Conservation (phyloP, 2,888 invertebrate genomes). For the Cordilura impudica region DNA sequence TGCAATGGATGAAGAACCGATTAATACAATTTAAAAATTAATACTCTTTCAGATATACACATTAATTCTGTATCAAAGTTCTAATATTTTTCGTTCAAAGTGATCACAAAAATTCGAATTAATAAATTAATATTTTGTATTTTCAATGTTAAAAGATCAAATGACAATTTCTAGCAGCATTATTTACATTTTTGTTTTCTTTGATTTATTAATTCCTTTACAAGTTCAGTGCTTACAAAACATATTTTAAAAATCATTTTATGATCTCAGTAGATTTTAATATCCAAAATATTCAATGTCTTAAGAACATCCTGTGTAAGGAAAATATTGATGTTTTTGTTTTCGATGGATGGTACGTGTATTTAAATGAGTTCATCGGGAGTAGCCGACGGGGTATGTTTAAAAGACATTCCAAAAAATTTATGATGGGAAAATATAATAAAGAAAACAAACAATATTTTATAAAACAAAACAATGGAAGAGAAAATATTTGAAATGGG, state of each 20-base stretch:
- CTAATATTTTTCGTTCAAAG: too few species aligned
- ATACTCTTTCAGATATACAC: too few species aligned
- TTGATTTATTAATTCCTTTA: slow-evolving; percentile 54
- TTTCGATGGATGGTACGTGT: slow-evolving; percentile 44
- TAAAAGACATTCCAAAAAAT: slow-evolving; percentile 16
- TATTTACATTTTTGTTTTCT: slow-evolving; percentile 19
- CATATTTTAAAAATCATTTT: slow-evolving; percentile 8
- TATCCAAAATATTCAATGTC: slow-evolving; percentile 15
- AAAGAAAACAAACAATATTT: slow-evolving; percentile 44
- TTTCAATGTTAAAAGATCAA: slow-evolving; percentile 3
- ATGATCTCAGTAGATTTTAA: not conserved
- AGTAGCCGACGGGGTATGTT: slow-evolving; percentile 35
- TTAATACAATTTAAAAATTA: too few species aligned
- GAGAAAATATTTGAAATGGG: not conserved
- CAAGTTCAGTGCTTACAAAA: slow-evolving; percentile 7
- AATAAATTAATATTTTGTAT: not conserved
- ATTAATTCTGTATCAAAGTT: too few species aligned
- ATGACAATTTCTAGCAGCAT: not conserved
- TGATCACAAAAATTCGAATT: slow-evolving; percentile 9
- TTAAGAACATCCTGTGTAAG: slow-evolving; percentile 47
- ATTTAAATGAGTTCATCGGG: slow-evolving; percentile 48
- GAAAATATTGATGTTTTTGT: slow-evolving; percentile 24
- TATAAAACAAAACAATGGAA: slow-evolving; percentile 26
- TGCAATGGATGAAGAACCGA: too few species aligned
- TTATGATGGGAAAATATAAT: slow-evolving; percentile 57